These are phyloP conservation scores for Meliscaeva auricollis DNA, from an alignment of 2,888 invertebrate genomes.

Conservation along the genomic window DNA sequence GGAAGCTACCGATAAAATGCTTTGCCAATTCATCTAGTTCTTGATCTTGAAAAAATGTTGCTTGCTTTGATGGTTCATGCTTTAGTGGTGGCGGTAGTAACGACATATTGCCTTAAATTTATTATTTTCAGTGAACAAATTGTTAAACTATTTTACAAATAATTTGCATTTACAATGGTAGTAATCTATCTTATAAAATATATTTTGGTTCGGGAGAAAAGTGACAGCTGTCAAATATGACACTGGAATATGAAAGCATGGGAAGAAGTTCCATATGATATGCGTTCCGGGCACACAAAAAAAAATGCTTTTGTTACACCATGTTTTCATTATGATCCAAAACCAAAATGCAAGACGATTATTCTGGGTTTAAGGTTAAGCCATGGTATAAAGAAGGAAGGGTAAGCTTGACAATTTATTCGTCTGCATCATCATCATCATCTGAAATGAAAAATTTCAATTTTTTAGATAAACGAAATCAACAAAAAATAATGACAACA, in stretches of 20 bases:
- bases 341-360: too few relatives aligned
- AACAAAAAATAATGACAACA: too few relatives aligned
- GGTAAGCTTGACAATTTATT: too few relatives aligned
- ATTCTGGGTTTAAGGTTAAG: too few relatives aligned
- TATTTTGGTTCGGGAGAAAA: background rate
- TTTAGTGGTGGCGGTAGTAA: slow-evolving; percentile 75
- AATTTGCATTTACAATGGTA: background rate
- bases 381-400: too few relatives aligned
- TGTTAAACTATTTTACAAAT: background rate
- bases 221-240: slow-evolving; percentile 9
- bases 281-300: background rate
- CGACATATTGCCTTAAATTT: slow-evolving; percentile 75
- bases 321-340: background rate
- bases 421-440: too few relatives aligned
- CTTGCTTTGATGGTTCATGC: slow-evolving; percentile 66
- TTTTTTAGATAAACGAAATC: too few relatives aligned
- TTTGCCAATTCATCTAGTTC: slow-evolving; percentile 88
- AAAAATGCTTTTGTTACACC: background rate
- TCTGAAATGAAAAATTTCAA: too few relatives aligned
- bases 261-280: background rate
- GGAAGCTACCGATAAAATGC: slow-evolving; percentile 87
- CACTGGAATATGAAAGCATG: slow-evolving; percentile 9
- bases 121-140: slow-evolving; percentile 56
- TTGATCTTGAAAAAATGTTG: slow-evolving; percentile 80
- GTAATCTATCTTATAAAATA: background rate